Evolutionary conservation across 2,888 invertebrate species (phyloP), one percentile per base, ranked within the genome.

Genomic region (Brachyopa scutellaris): DNA sequence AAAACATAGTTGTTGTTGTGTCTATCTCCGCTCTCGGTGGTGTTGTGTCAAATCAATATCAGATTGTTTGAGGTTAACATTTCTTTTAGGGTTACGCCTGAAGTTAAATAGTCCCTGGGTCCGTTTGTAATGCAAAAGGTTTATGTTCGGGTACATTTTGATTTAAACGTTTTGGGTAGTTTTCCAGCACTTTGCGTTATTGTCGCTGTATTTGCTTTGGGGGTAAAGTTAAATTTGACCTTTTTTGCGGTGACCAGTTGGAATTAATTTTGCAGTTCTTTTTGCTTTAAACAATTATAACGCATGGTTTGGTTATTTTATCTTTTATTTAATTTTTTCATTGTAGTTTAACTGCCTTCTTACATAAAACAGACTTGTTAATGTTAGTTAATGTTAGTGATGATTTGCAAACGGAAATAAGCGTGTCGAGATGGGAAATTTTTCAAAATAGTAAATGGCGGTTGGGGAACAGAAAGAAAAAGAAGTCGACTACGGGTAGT

Each of bases 171-270:
- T 51, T 31, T 9, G 23, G 51, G 29, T 59, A 38, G 57, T 51
- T 19, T 31, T 3, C 19, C 26, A 33, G 31, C 51, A 38, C 23
- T 45, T 61, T 40, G 21, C 17, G 7, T 47, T 36, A 40, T 57
- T 42, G 36, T 66, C n/a, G 59, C 9, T 19, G 36, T 13, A 26
- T 21, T 40, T 15, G 9, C 15, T n/a, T 67, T 40, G 15, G 36
- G 45, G 47, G 21, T 49, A 49, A 74, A 59, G 31, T 67, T 57
- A 79, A 67, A 73, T 31, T 69, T 80, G 76, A 80, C 80, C 76
- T 76, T 80, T 80, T 74, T 49, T 29, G 9, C 26, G 42, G 29
- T n/a, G n/a, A n/a, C 8, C 6, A 11, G 9, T 7, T 8, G 26
- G 40, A 36, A 3, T 36, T 73, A 64, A 45, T 64, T 73, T 55